Evolutionary conservation across 2,888 invertebrate species (phyloP), one percentile per base, ranked within the genome.

Genomic region (Hololepta plana): DNA sequence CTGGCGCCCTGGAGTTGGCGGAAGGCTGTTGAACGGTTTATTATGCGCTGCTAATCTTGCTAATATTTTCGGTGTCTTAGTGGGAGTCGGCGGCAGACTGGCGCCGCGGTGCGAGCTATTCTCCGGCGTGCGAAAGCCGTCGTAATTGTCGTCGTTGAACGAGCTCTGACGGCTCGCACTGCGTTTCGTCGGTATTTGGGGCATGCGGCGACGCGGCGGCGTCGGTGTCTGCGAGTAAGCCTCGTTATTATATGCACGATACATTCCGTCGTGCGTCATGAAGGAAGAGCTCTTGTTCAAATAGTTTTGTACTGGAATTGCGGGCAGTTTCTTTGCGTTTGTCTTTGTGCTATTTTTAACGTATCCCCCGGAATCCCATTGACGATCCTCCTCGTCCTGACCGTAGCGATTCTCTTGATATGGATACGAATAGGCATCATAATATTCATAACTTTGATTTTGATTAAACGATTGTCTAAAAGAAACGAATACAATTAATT

Each of bases 351-450:
- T 34, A 28, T 41, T 43, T 23, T 29, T 25, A 8, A 33, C 35
- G 26, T 29, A 63, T 51, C 75, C 74, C 44, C 73, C 73, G 21
- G 71, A 69, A 42, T 75, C 75, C 75, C 75, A 77, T 41, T 73
- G 74, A 6, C 72, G 58, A 38, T 73, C 67, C 44, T 74, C 74
- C 31, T 75, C 73, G 33, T 66, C 64, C 41, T 62, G 60, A 21
- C 63, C 66, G 41, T 65, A 65, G 32, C 65, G 41, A 30, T 55
- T 61, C 32, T 67, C 58, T 47, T 71, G 70, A 47, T 65, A 72
- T 26, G 64, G 62, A 43, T 65, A 71, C 38, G 68, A 66, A 30
- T 60, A 62, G 14, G 67, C 60, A 50, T 73, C 71, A 47, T 59
- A 73, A 46, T 63, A 74, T 50, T 72, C 72, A 34, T 72, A 72